These are phyloP conservation scores for Parnassius mnemosyne DNA, from an alignment of 2,888 invertebrate genomes.

Conservation along the genomic window DNA sequence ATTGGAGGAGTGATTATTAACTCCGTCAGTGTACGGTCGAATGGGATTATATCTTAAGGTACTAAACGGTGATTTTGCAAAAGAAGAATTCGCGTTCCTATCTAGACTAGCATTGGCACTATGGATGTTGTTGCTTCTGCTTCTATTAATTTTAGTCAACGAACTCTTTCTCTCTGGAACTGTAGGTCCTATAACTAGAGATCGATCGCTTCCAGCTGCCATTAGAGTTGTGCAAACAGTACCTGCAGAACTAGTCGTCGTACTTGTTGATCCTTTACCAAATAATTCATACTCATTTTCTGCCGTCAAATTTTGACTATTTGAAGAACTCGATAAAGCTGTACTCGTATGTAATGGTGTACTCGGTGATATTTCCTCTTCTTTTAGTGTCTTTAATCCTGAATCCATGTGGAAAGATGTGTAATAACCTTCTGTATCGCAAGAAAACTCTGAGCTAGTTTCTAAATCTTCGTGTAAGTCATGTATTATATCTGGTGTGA, in stretches of 20 bases:
- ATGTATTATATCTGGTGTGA: slow-evolving; percentile 90
- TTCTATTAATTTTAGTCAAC: slow-evolving; percentile 80
- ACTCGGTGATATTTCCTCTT: slow-evolving; percentile 82
- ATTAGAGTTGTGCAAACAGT: slow-evolving; percentile 92
- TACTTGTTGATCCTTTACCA: slow-evolving; percentile 94
- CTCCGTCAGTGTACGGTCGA: slow-evolving; percentile 58
- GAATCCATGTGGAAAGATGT: slow-evolving; percentile 98
- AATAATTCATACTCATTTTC: slow-evolving; percentile 95
- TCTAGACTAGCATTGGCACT: slow-evolving; percentile 81
- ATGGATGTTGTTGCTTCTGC: slow-evolving; percentile 70
- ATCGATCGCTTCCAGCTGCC: slow-evolving; percentile 84
- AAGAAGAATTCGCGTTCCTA: slow-evolving; percentile 68
- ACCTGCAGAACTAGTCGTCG: slow-evolving; percentile 94
- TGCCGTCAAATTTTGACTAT: slow-evolving; percentile 86
- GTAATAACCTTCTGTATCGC: slow-evolving; percentile 98
- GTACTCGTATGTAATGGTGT: slow-evolving; percentile 87
- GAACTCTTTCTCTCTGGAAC: slow-evolving; percentile 92
- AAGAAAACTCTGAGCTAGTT: slow-evolving; percentile 95
- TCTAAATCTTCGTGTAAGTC: slow-evolving; percentile 91
- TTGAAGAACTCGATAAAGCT: slow-evolving; percentile 85
- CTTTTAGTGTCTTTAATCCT: slow-evolving; percentile 91
- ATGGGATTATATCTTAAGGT: slow-evolving; percentile 64
- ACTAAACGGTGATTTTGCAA: slow-evolving; percentile 64
- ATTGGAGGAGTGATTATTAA: slow-evolving; percentile 60
- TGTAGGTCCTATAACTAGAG: slow-evolving; percentile 84